These are phyloP conservation scores for Macroteleia sp. DNA, from an alignment of 2,888 invertebrate species.

Conservation along the genomic window DNA sequence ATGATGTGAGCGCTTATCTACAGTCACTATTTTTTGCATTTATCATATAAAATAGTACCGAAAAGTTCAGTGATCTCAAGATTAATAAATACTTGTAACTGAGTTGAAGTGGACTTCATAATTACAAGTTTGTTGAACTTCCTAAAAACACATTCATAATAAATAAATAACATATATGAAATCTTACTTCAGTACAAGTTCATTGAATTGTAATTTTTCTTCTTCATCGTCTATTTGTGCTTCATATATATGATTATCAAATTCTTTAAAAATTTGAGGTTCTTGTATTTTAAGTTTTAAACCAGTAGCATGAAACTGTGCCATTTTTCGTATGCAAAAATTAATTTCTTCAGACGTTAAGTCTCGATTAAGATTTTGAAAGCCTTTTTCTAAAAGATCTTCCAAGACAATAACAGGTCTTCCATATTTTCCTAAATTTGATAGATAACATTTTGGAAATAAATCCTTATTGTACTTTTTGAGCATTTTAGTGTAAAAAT, in stretches of 20 bases:
- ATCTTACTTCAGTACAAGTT: conserved; percentile 10
- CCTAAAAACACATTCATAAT: too few species aligned
- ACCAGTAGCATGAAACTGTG: conserved; percentile 74
- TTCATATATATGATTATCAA: conserved; percentile 69
- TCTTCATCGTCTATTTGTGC: background rate
- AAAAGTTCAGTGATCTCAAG: too few species aligned
- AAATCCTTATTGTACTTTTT: conserved; percentile 65
- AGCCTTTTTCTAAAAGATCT: conserved; percentile 73
- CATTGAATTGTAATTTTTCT: background rate
- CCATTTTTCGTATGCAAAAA: conserved; percentile 70
- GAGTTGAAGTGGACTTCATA: too few species aligned
- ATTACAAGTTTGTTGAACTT: too few species aligned
- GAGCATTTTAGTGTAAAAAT: conserved; percentile 75
- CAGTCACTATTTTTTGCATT: too few species aligned
- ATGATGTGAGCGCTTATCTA: too few species aligned
- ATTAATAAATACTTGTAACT: too few species aligned
- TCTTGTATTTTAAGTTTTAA: conserved; percentile 68
- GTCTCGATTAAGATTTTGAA: conserved; percentile 44
- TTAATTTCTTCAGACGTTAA: conserved; percentile 73
- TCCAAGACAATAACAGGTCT: conserved; percentile 77
- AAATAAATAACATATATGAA: too few species aligned
- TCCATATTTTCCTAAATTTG: conserved; percentile 77
- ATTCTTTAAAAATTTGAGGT: conserved; percentile 72
- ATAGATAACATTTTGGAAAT: conserved; percentile 74
- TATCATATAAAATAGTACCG: too few species aligned